phyloP scores from a whole-genome alignment of 2,888 invertebrate genomes.

The Andrena trimmerana region DNA sequence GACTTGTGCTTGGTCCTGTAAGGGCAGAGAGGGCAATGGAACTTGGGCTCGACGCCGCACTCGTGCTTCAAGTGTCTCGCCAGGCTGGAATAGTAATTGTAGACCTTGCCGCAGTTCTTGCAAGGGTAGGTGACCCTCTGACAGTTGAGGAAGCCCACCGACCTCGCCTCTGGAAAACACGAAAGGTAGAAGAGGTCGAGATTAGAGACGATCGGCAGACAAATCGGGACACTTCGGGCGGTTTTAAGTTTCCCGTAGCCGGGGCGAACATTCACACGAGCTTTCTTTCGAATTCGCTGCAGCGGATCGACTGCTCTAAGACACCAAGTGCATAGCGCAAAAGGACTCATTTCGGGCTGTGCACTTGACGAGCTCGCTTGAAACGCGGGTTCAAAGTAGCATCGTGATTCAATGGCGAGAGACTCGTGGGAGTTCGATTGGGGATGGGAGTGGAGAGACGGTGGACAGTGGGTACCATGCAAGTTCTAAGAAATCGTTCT shows the following conservation, averaged over 20 bases:
- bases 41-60: constrained; percentile 86
- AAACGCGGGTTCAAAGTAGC: too few species aligned
- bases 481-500: background rate
- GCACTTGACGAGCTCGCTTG: too few species aligned
- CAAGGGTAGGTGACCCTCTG: constrained; percentile 79
- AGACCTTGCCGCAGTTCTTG: constrained; percentile 86
- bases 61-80: constrained; percentile 85
- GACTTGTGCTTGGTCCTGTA: constrained; percentile 83
- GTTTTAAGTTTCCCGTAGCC: background rate
- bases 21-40: constrained; percentile 85
- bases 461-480: background rate
- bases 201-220: constrained; percentile 52
- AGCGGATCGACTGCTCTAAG: too few species aligned
- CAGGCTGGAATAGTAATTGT: constrained; percentile 84
- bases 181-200: constrained; percentile 54
- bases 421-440: background rate
- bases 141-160: constrained; percentile 68
- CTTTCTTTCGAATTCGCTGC: background rate
- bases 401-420: too few species aligned
- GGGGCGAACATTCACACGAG: background rate
- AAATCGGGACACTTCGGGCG: constrained; percentile 27
- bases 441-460: background rate
- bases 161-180: constrained; percentile 75
- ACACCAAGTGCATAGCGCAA: background rate
- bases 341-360: background rate